Evolutionary conservation across 2,888 invertebrate genomes (phyloP), one percentile per base, ranked within the genome.

Genomic region (Isoperla grammatica): DNA sequence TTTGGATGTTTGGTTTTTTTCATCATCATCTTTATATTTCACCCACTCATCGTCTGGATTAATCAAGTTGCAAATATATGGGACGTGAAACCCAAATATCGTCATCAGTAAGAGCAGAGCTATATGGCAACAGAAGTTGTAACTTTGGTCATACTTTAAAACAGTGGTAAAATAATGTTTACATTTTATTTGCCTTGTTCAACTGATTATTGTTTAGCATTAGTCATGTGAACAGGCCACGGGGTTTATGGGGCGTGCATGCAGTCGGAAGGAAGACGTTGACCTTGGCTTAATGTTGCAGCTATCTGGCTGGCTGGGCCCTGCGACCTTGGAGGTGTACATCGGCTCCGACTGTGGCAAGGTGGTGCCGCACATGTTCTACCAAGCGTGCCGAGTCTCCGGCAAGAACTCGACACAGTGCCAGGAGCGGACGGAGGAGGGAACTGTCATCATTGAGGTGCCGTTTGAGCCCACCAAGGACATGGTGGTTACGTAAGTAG

Each of bases 351-450:
- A 96, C 73, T 82, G 89, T 50, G 95, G 94, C 0, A 85, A 90
- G 61, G 90, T 93, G 6, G 86, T 88, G 5, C 96, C 96, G 0
- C 97, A 97, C 75, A 94, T 96, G 86, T 96, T 96, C 76, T 97
- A 97, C 77, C 95, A 96, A 75, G 95, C 96, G 2, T 96, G 96
- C 71, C 87, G 93, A 64, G 96, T 97, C 0, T 90, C 91, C 61
- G 96, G 97, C 4, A 97, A 97, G 77, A 96, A 95, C 75, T 95
- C 95, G 9, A 95, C 95, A 1, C 90, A 91, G 0, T 95, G 95
- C 76, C 80, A 83, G 63, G 95, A 95, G 74, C 84, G 87, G 66
- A 93, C 92, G 72, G 83, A 95, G 56, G 94, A 95, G 68, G 95
- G 95, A n/a, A 96, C 95, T 1, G 89, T 90, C 66, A 87, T 95